Evolutionary conservation across 2,113 vertebrate genomes (phyloP), one percentile per base, ranked within the genome.

Genomic region (Rhagologus leucostigma): DNA sequence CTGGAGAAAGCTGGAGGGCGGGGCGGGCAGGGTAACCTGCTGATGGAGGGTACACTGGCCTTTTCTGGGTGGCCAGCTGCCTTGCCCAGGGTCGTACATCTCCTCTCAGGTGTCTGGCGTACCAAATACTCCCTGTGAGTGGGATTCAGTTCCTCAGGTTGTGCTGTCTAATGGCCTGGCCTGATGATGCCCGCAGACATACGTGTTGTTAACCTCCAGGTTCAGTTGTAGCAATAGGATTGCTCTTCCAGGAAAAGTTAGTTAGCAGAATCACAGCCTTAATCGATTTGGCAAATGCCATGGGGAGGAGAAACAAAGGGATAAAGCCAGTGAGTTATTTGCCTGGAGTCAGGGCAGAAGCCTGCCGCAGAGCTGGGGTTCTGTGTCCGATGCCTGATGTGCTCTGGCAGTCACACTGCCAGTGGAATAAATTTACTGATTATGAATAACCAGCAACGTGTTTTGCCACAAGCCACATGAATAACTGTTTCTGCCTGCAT

Each of bases 141-240:
- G 37, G 41, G 50, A 50, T 55, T 56, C 7, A 2, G 5, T 67
- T 89, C 80, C 60, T 57, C 63, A 68, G 19, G 16, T 47, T 55
- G 21, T 32, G 18, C 55, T 1, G 2, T 60, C 41, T 49, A 30
- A 30, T 50, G 47, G 18, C 50, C 37, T 90, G 84, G 63, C 84
- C 49, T 16, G 15, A 3, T 16, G 15, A 3, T 37, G 63, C 60
- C 64, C 0, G 0, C 13, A 16, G 49, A 32, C 0, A 2, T 11
- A 16, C 0, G 1, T 35, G 67, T 6, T 55, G 49, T 41, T 59
- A 77, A 27, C 50, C 32, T 74, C 64, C 55, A 24, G 55, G 65
- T 68, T 27, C 1, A 6, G 71, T 52, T 77, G 10, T 90, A 44
- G 57, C 73, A 47, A 20, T 71, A 52, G 68, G 68, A 39, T 77